A percentile compares a stretch with the other conserved stretches of the same genome.
These are phyloP conservation scores for Ceuthmochares aereus DNA, from an alignment of 2,113 vertebrate species.

Conservation along the genomic window DNA sequence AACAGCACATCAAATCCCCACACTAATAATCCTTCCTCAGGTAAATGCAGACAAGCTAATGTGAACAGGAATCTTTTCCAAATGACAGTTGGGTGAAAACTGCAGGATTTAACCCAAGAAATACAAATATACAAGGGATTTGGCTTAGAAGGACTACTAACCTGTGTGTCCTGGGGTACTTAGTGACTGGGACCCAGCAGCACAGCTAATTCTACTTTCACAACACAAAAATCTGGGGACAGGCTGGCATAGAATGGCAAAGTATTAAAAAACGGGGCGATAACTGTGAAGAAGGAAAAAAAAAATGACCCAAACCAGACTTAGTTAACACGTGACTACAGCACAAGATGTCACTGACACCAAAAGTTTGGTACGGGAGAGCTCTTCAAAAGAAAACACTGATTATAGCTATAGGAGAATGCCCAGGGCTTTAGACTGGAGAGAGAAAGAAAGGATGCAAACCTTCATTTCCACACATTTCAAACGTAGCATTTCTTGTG, in stretches of 20 bases:
- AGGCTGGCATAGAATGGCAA: neutral
- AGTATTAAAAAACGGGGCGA: neutral
- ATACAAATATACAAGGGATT: neutral
- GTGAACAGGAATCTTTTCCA: neutral
- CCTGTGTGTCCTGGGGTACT: neutral
- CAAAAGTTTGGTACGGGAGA: neutral
- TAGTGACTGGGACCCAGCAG: neutral
- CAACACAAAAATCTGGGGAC: neutral
- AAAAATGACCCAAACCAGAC: neutral
- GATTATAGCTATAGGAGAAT: neutral
- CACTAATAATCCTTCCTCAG: neutral
- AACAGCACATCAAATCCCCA: neutral
- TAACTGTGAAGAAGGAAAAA: neutral
- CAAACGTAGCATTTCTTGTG: neutral
- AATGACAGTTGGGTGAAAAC: neutral
- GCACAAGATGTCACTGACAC: neutral
- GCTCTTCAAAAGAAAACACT: neutral
- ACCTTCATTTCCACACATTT: neutral
- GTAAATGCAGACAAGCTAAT: neutral
- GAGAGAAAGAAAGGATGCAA: neutral
- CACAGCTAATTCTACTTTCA: neutral
- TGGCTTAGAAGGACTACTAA: neutral
- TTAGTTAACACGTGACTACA: neutral
- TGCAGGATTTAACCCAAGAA: neutral
- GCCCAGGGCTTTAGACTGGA: neutral